A percentile compares a stretch with the other conserved stretches of the same genome.
Conservation (phyloP, 2,797 vertebrate species). For the Spinus olivaceus region DNA sequence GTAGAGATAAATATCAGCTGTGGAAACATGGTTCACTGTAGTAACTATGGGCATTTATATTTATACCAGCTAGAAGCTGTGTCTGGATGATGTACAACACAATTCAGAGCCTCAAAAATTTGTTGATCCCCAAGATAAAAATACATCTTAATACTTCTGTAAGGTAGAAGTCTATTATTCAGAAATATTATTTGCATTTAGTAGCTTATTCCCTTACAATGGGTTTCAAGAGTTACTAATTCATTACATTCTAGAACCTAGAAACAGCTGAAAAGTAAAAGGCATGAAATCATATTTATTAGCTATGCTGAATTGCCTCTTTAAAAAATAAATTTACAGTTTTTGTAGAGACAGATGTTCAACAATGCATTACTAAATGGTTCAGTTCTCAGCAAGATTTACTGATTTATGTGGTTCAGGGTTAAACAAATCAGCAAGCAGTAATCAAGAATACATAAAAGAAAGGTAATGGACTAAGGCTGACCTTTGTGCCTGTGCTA, state of each 20-base stretch:
- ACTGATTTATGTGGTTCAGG: conserved; percentile 35
- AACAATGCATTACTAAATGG: neutral
- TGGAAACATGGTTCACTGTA: neutral
- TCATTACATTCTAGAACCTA: conserved; percentile 28
- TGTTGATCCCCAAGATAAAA: neutral
- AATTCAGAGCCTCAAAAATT: neutral
- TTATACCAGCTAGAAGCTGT: neutral
- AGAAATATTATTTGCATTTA: neutral
- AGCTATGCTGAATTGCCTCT: conserved; percentile 36
- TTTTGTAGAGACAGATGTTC: conserved; percentile 60
- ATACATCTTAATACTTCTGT: neutral
- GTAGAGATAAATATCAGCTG: neutral
- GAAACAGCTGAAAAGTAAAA: conserved; percentile 35
- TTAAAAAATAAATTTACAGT: conserved; percentile 51
- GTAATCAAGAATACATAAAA: conserved; percentile 16
- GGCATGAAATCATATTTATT: conserved; percentile 47
- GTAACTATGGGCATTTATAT: neutral
- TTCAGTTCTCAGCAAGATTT: conserved; percentile 27
- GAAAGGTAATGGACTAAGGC: neutral
- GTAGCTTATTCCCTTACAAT: neutral
- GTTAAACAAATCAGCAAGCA: conserved; percentile 40
- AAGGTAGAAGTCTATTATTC: neutral
- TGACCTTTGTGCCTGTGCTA: neutral
- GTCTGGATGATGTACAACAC: neutral
- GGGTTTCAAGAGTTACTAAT: conserved; percentile 23